Evolutionary conservation across 2,797 vertebrate species (phyloP).

Genomic region (Ciconia nigra): DNA sequence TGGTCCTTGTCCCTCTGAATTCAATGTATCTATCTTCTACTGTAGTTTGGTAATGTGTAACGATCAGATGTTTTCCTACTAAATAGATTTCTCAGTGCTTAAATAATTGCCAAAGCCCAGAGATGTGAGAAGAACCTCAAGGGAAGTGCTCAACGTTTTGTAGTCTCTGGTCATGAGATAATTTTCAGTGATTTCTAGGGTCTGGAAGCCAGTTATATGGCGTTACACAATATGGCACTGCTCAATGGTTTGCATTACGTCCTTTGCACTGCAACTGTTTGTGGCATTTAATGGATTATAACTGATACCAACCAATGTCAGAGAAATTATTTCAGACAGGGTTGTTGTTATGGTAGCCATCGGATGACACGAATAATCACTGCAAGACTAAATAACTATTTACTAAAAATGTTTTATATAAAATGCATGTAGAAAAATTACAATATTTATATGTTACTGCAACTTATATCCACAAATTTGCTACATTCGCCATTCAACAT

Average conservation of each 20-base stretch:
- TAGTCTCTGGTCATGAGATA: not conserved
- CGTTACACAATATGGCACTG: not conserved
- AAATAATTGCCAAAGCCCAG: not conserved
- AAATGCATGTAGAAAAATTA: constrained; percentile 38
- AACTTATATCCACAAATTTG: not conserved
- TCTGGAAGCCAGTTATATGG: not conserved
- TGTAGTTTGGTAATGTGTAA: not conserved
- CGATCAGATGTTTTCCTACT: not conserved
- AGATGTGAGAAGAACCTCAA: not conserved
- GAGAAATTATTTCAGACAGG: not conserved
- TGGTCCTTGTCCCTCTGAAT: not conserved
- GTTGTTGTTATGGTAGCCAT: not conserved
- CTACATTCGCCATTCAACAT: constrained; percentile 23
- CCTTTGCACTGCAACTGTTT: not conserved
- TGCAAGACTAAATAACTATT: not conserved
- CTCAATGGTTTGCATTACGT: not conserved
- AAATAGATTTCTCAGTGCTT: not conserved
- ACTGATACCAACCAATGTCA: not conserved
- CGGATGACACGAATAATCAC: not conserved
- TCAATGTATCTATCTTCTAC: not conserved
- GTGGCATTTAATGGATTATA: not conserved
- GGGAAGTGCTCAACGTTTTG: not conserved
- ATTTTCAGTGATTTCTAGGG: not conserved
- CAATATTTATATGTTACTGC: not conserved
- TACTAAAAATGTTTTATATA: constrained; percentile 29